A percentile compares a stretch with the other conserved stretches of the same genome.
Conservation (phyloP, 2,113 vertebrate species). For the Pelecanus crispus region DNA sequence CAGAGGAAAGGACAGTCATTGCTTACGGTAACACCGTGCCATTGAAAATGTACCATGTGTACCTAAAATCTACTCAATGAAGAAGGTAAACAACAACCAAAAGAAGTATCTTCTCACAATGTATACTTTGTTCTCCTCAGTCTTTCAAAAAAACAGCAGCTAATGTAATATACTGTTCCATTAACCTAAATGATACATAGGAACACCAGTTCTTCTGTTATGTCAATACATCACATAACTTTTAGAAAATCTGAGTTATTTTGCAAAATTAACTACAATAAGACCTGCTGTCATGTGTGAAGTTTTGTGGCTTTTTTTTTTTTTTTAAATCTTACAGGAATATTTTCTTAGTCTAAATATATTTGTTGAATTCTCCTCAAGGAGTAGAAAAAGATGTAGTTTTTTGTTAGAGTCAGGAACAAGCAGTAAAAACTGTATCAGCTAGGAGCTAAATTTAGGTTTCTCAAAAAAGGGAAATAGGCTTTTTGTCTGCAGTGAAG, state of each 20-base stretch:
- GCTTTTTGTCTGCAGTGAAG: neutral
- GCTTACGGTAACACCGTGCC: neutral
- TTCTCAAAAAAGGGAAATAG: slow-evolving; percentile 15
- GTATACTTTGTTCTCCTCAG: neutral
- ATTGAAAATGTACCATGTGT: neutral
- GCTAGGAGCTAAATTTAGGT: neutral
- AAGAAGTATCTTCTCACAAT: neutral
- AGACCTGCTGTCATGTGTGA: neutral
- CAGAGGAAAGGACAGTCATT: neutral
- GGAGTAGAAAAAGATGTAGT: neutral
- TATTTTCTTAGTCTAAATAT: neutral
- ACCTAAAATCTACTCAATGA: neutral
- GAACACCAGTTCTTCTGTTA: neutral
- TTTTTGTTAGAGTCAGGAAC: neutral
- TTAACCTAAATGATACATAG: neutral
- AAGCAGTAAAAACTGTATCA: neutral
- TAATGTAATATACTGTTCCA: neutral
- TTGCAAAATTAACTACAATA: neutral
- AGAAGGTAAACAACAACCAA: neutral
- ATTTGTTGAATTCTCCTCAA: neutral
- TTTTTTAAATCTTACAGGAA: neutral
- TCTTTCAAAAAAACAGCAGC: neutral
- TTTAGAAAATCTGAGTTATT: neutral
- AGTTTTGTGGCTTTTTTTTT: neutral
- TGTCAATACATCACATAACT: neutral